Evolutionary conservation across 1,140 invertebrate genomes (phyloP).

Genomic region (Centruroides vittatus): DNA sequence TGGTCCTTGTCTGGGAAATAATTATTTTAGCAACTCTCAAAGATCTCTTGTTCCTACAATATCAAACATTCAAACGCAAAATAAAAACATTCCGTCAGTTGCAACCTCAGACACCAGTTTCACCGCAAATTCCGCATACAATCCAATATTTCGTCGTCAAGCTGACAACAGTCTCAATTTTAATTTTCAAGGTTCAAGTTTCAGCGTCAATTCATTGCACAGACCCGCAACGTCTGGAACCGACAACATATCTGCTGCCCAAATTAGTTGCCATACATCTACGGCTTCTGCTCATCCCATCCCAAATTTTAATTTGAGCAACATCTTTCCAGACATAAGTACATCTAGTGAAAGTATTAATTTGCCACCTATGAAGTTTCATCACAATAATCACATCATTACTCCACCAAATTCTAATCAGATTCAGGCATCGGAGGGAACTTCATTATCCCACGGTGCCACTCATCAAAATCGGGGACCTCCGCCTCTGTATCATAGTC

Average conservation of each 20-base stretch:
- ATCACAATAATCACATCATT: slow-evolving; percentile 25
- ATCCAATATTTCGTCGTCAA: slow-evolving; percentile 27
- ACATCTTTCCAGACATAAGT: slow-evolving; percentile 29
- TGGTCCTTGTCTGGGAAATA: no score
- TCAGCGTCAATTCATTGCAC: slow-evolving; percentile 29
- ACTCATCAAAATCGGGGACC: slow-evolving; percentile 7
- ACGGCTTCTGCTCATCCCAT: slow-evolving; percentile 27
- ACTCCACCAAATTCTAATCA: slow-evolving; percentile 5
- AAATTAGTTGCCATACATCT: slow-evolving; percentile 23
- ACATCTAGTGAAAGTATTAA: slow-evolving; percentile 24
- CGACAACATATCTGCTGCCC: slow-evolving; percentile 13
- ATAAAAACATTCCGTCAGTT: no score
- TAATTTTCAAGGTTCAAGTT: slow-evolving; percentile 29
- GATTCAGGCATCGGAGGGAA: slow-evolving; percentile 1
- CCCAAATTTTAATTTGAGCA: slow-evolving; percentile 30
- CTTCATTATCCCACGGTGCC: slow-evolving; percentile 3
- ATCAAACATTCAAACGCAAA: no score
- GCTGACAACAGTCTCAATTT: slow-evolving; percentile 29
- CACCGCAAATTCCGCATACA: slow-evolving; percentile 20
- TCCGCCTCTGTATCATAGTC: slow-evolving; percentile 5
- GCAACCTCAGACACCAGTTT: no score
- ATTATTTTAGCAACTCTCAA: no score
- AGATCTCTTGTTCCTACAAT: no score
- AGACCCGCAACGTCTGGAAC: slow-evolving; percentile 16
- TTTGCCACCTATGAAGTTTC: slow-evolving; percentile 32